Evolutionary conservation across 2,888 invertebrate species (phyloP).

Genomic region (Heliconius ismenius): DNA sequence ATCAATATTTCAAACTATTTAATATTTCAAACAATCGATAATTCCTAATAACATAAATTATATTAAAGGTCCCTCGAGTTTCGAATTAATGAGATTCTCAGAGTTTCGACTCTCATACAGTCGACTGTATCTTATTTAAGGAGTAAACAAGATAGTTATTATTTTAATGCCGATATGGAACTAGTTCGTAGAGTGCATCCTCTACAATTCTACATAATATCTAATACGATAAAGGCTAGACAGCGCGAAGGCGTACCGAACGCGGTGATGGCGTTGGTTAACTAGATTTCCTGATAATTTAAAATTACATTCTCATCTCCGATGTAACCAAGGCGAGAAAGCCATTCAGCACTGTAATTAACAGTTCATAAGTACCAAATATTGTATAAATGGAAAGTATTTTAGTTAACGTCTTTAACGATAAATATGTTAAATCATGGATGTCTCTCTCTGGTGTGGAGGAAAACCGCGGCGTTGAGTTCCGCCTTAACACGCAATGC

Average conservation of each 20-base stretch:
- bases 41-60: too few relatives aligned
- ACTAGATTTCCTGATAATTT: slow-evolving; percentile 12
- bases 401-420: not conserved
- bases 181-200: not conserved
- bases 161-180: not conserved
- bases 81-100: too few relatives aligned
- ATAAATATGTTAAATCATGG: too few relatives aligned
- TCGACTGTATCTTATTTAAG: not conserved
- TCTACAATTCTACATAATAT: not conserved
- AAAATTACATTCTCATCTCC: slow-evolving; percentile 6
- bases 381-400: not conserved
- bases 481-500: too few relatives aligned
- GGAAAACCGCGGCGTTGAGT: too few relatives aligned
- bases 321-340: not conserved
- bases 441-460: too few relatives aligned
- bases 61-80: too few relatives aligned
- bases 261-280: slow-evolving; percentile 7
- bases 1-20: too few relatives aligned
- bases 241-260: not conserved
- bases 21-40: too few relatives aligned
- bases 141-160: not conserved
- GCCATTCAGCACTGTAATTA: not conserved
- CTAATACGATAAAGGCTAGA: slow-evolving; percentile 2
- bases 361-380: not conserved
- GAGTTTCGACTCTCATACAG: too few relatives aligned